Evolutionary conservation across 2,113 vertebrate genomes (phyloP).

Genomic region (Ellobius talpinus): DNA sequence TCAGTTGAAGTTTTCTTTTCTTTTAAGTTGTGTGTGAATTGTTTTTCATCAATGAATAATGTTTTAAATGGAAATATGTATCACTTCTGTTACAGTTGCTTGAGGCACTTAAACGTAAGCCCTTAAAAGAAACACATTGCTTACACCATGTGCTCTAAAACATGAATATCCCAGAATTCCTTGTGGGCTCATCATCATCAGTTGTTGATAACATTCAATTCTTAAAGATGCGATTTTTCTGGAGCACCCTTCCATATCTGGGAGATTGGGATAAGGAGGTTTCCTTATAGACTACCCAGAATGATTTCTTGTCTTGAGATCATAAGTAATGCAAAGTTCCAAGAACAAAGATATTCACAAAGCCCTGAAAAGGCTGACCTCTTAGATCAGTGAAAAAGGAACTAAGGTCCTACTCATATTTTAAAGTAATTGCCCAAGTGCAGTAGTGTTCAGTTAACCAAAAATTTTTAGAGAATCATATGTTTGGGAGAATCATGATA

Average conservation of each 20-base stretch:
- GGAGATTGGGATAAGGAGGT: accelerated
- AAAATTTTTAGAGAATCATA: not conserved
- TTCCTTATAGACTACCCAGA: not conserved
- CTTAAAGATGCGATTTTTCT: not conserved
- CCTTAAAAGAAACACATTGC: not conserved
- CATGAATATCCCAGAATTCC: not conserved
- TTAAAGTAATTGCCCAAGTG: not conserved
- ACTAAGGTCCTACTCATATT: not conserved
- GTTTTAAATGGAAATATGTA: conserved; percentile 39
- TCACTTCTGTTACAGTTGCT: not conserved
- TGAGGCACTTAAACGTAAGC: not conserved
- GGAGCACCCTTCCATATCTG: not conserved
- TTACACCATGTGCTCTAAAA: not conserved
- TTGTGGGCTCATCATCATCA: not conserved
- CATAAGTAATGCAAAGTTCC: not conserved
- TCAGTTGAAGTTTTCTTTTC: conserved; percentile 45
- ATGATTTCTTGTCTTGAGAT: not conserved
- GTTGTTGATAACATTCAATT: not conserved
- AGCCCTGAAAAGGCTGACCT: not conserved
- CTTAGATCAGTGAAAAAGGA: not conserved
- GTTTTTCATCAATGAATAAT: conserved; percentile 39
- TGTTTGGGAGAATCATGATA: not conserved
- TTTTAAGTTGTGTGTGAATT: conserved; percentile 33
- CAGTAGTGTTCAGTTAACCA: not conserved
- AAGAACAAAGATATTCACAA: not conserved